Evolutionary conservation across 2,888 invertebrate species (phyloP), one percentile per base, ranked within the genome.

Genomic region (Neoitamus cyanurus): DNA sequence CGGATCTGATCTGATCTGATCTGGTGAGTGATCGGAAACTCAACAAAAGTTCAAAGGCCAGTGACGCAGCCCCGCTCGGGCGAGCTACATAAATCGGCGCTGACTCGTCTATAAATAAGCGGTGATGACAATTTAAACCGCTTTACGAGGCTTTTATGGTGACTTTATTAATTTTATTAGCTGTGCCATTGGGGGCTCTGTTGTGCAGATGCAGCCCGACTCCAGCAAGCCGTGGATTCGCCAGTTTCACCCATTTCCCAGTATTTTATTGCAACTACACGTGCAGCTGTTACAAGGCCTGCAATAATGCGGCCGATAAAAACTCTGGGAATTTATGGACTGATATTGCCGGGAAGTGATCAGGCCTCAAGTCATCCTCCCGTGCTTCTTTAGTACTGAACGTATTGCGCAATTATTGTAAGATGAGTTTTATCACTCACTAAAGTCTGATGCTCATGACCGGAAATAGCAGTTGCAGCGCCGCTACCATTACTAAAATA

Each of bases 131-230:
- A 78, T 42, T 58, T 78, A 78, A 48, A 78, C 48, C 78, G 58
- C 78, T 78, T 78, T 78, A 78, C 58, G 78, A 78, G 48, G 28
- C 7, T 78, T 78, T 78, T 78, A 78, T 48, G 48, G 48, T 28
- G 15, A 15, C 48, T 78, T 78, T 78, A 78, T 78, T 78, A 78
- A 78, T 78, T 78, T 78, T 78, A 78, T 78, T 78, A 20, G 31
- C 20, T 78, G 34, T 78, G 78, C 48, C 78, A 28, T 70, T 34
- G 31, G 9, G 25, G 20, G 9, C 37, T 11, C 15, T 7, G 9
- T 9, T 9, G 20, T 20, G 6, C 25, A 58, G 1, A 25, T 25
- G 58, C 20, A 58, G 37, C 2, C 42, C 11, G 42, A 13, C 6
- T 75, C 28, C 42, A 6, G 36, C 20, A 25, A 46, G 75, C 25